Conservation (phyloP, 2,888 invertebrate species). For the Ophion ellenae region DNA sequence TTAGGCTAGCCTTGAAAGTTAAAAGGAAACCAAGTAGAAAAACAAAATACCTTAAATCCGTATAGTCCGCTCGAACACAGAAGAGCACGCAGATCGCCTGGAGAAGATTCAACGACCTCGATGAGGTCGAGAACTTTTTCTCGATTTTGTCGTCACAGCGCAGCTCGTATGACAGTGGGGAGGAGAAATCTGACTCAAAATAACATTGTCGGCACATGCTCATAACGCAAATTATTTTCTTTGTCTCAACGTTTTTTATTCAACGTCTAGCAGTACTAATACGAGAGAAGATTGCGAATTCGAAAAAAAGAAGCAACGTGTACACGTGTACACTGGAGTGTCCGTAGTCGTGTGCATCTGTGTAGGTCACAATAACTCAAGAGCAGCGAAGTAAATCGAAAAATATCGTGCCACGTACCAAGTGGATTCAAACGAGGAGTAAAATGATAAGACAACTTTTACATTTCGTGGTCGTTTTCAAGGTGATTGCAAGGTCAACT, state of each 20-base stretch:
- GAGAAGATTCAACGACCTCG: slow-evolving; percentile 29
- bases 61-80: background rate
- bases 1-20: background rate
- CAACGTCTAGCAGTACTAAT: background rate
- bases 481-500: too few species aligned
- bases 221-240: background rate
- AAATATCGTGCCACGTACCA: too few species aligned
- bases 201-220: slow-evolving; percentile 11
- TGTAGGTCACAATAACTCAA: too few species aligned
- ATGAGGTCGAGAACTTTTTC: slow-evolving; percentile 44
- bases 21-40: background rate
- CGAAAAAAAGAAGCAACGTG: background rate
- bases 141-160: slow-evolving; percentile 4
- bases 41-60: background rate
- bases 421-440: too few species aligned
- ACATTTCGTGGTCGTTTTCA: too few species aligned
- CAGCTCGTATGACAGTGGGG: slow-evolving; percentile 13
- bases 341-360: background rate
- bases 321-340: background rate
- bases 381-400: too few species aligned
- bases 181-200: slow-evolving; percentile 6
- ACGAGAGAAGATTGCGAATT: background rate
- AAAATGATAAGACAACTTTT: too few species aligned
- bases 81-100: background rate
- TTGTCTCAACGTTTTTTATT: background rate